Evolutionary conservation across 1,140 invertebrate genomes (phyloP), one percentile per base, ranked within the genome.

Genomic region (Hycleus phaleratus): DNA sequence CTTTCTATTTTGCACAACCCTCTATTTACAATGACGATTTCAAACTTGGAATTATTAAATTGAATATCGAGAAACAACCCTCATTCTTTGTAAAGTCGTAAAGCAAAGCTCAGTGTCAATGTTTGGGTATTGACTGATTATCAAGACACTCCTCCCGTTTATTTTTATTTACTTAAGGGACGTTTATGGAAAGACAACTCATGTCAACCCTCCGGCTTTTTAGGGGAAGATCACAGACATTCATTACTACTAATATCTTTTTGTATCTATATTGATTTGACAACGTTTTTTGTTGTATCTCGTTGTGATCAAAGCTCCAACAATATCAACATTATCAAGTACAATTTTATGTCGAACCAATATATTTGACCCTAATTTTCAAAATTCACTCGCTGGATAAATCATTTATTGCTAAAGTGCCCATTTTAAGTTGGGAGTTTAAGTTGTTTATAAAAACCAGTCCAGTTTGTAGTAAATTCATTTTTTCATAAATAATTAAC

Each of bases 201-300:
- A 32, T 32, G 39, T 12, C 38, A 44, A 40, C 46, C 24, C 51
- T 50, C 39, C 51, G 55, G 38, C 51, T 26, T 26, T 43, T 39
- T 49, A 32, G 54, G 55, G 50, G 59, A 44, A 42, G 59, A 61
- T 58, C 55, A 56, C 50, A 53, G 59, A 58, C 55, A 58, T 61
- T 61, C 45, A 49, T 48, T 61, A 61, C 56, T 57, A 38, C 47
- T 58, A 61, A 61, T 61, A 61, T 61, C 59, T 61, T 61, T 56
- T 52, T 53, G 51, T 53, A 12, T 12, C 25, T 42, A 32, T 32
- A 32, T 32, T 32, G 32, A 32, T 32, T 32, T 3, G 4, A 7
- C 32, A 32, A 18, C 18, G 18, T 32, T 32, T 4, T 32, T 32
- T 32, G 7, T 32, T 32, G 32, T 32, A 32, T 32, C 32, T 32